Evolutionary conservation across 2,113 vertebrate species (phyloP).

Genomic region (Istiophorus platypterus): DNA sequence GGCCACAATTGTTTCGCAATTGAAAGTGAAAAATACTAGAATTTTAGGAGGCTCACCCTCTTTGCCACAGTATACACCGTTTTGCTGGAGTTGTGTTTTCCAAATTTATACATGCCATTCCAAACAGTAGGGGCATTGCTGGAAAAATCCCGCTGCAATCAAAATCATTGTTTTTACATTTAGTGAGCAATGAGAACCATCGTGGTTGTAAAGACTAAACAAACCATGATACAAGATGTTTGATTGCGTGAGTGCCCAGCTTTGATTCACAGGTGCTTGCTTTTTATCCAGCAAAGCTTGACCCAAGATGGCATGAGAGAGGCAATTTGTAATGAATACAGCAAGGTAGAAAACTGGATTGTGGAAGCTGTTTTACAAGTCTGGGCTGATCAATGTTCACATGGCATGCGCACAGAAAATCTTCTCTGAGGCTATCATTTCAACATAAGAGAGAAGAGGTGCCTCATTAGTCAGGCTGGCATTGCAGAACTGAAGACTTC

Average conservation of each 20-base stretch:
- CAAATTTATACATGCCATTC: too few relatives aligned
- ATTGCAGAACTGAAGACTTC: constrained; percentile 35
- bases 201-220: neutral
- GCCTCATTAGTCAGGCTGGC: constrained; percentile 62
- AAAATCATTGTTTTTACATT: neutral
- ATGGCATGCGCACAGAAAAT: constrained; percentile 56
- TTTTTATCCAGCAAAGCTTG: constrained; percentile 31
- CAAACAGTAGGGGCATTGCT: neutral
- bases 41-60: too few relatives aligned
- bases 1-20: too few relatives aligned
- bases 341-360: constrained; percentile 62
- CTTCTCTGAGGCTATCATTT: constrained; percentile 75
- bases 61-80: too few relatives aligned
- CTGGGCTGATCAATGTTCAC: constrained; percentile 70
- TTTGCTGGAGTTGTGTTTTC: too few relatives aligned
- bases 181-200: neutral
- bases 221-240: neutral
- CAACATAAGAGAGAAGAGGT: constrained; percentile 63
- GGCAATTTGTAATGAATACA: constrained; percentile 60
- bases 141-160: neutral
- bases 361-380: constrained; percentile 73
- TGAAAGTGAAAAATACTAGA: too few relatives aligned
- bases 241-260: constrained; percentile 8
- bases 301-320: constrained; percentile 55
- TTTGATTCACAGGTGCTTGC: constrained; percentile 31